Percentiles rank a stretch among this genome's conserved stretches.
Conservation (phyloP, 2,113 vertebrate genomes). For the Forbesichthys papilliferus region DNA sequence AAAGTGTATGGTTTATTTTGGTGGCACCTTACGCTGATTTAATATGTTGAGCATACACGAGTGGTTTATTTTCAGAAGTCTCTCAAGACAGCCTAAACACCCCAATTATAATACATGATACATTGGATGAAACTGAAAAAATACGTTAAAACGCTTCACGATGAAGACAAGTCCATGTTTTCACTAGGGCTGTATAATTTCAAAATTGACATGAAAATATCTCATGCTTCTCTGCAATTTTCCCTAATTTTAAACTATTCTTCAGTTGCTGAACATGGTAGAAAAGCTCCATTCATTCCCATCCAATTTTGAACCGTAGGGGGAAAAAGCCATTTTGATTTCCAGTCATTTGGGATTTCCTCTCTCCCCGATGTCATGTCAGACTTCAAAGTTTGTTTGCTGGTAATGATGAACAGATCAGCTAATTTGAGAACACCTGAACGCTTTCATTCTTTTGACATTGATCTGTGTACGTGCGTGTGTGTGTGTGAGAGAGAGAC, state of each 20-base stretch:
- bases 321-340: constrained; percentile 60
- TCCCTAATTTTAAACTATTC: constrained; percentile 43
- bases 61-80: constrained; percentile 59
- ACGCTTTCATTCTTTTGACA: constrained; percentile 62
- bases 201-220: constrained; percentile 56
- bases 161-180: constrained; percentile 47
- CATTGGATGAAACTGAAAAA: constrained; percentile 61
- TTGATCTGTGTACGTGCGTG: constrained; percentile 23
- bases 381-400: constrained; percentile 72
- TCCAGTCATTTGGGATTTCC: constrained; percentile 71
- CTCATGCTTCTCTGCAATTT: constrained; percentile 49
- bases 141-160: constrained; percentile 58
- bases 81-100: constrained; percentile 50
- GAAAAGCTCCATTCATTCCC: constrained; percentile 64
- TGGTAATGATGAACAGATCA: constrained; percentile 69
- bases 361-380: constrained; percentile 65
- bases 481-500: constrained; percentile 12
- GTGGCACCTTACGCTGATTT: constrained; percentile 46
- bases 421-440: constrained; percentile 72
- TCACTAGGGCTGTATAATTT: constrained; percentile 56
- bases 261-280: constrained; percentile 39
- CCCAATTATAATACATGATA: constrained; percentile 53
- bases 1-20: constrained; percentile 48
- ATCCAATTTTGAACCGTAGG: constrained; percentile 45
- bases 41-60: constrained; percentile 36